Evolutionary conservation across 2,888 invertebrate genomes (phyloP), one percentile per base, ranked within the genome.

Genomic region (Temnothorax rugatulus): DNA sequence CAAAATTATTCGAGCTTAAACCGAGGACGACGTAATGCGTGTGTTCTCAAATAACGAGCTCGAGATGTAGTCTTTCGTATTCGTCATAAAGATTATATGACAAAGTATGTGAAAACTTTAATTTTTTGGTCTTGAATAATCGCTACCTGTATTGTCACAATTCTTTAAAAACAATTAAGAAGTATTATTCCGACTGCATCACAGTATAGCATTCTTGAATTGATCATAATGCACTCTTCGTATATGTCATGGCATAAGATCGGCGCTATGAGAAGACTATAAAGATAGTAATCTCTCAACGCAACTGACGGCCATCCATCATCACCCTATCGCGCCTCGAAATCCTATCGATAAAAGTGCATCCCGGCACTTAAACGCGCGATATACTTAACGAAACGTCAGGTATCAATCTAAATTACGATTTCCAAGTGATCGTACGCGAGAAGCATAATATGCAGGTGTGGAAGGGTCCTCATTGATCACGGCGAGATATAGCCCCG

Each of bases 331-430:
- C 52, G 61, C 57, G 68, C 71, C 83, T 84, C 63, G 57, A 61
- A 82, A 54, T 47, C 44, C 83, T 84, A 90, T 90, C 90, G 86
- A 90, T 89, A 86, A 87, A 82, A 69, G 52, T 61, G 81, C 38
- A 82, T 79, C 77, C 82, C 50, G 79, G 83, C 25, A 54, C 76
- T 64, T 57, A 86, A 84, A 85, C 77, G 59, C 66, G 77, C 38
- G 73, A 73, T 84, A 73, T 84, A 79, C 82, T 85, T 86, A 84
- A 87, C 69, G 52, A 77, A 79, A 84, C 25, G 66, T 41, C 76
- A 83, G 69, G 54, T 81, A 89, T 90, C 71, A 75, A 89, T 89
- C 84, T 89, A 82, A 90, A 89, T 90, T 86, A 90, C 69, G 82
- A 87, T 89, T 89, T 47, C 54, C 69, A 41, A 63, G 11, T 41